Conservation (phyloP, 2,797 vertebrate genomes). For the Hylomyscus alleni region DNA sequence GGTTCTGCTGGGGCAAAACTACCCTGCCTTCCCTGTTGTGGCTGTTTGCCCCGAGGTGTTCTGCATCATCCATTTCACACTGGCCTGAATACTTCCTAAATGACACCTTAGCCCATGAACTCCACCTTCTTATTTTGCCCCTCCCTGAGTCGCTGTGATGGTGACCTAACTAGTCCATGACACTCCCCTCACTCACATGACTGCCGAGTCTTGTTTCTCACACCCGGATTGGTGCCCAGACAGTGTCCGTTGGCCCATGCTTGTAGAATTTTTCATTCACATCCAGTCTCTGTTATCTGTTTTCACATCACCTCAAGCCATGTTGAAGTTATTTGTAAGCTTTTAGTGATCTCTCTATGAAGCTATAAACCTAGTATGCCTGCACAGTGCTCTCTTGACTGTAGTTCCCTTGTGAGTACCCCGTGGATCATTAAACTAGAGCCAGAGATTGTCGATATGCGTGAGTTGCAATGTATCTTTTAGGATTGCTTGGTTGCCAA, state of each 20-base stretch:
- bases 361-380: neutral
- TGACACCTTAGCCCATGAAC: too few species aligned
- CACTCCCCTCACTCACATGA: neutral
- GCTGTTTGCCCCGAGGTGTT: neutral
- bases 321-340: constrained; percentile 20
- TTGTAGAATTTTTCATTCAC: neutral
- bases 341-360: neutral
- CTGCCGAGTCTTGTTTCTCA: neutral
- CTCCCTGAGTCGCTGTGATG: neutral
- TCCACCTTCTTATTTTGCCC: neutral
- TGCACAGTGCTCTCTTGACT: neutral
- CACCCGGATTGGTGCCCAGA: rapidly evolving
- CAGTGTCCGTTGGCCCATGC: neutral
- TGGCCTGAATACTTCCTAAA: neutral
- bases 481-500: neutral
- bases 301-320: neutral
- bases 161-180: neutral
- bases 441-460: neutral
- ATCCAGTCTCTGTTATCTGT: neutral
- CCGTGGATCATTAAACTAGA: neutral
- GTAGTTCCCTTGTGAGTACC: neutral
- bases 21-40: rapidly evolving
- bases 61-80: neutral
- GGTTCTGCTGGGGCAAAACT: neutral
- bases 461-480: neutral